A percentile compares a stretch with the other conserved stretches of the same genome.
Evolutionary conservation across 2,797 vertebrate species (phyloP).

Genomic region (Rhabdophis nuchalis): DNA sequence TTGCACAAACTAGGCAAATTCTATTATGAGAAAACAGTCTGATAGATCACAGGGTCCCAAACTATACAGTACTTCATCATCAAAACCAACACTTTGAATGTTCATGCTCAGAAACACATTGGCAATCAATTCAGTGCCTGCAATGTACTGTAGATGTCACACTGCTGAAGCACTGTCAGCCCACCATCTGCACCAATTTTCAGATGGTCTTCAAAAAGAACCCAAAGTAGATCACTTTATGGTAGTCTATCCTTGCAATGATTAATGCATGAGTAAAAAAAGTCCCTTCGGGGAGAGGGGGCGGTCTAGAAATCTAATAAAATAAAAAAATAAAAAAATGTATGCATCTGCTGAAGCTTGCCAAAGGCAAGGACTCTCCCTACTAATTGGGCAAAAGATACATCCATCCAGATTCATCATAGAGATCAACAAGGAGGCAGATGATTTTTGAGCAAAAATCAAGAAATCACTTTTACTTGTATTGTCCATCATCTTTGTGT

Average conservation of each 20-base stretch:
- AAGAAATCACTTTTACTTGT: background rate
- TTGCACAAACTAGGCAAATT: background rate
- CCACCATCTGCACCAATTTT: background rate
- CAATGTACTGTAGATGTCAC: background rate
- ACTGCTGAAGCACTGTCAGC: background rate
- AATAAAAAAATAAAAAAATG: too few relatives aligned
- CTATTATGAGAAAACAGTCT: background rate
- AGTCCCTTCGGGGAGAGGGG: too few relatives aligned
- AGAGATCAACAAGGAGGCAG: background rate
- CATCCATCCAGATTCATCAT: background rate
- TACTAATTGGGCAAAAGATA: background rate
- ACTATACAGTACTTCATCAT: background rate
- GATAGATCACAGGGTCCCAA: background rate
- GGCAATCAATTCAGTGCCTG: background rate
- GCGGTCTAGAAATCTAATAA: too few relatives aligned
- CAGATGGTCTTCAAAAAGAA: background rate
- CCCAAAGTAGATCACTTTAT: background rate
- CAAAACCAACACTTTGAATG: background rate
- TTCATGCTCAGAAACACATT: background rate
- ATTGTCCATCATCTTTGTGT: background rate
- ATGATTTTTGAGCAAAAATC: background rate
- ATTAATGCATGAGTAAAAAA: background rate
- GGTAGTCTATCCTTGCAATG: background rate
- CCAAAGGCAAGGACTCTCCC: background rate
- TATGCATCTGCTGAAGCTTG: background rate